Evolutionary conservation across 2,888 invertebrate species (phyloP), one percentile per base, ranked within the genome.

Genomic region (Zaprionus obscuricornis): DNA sequence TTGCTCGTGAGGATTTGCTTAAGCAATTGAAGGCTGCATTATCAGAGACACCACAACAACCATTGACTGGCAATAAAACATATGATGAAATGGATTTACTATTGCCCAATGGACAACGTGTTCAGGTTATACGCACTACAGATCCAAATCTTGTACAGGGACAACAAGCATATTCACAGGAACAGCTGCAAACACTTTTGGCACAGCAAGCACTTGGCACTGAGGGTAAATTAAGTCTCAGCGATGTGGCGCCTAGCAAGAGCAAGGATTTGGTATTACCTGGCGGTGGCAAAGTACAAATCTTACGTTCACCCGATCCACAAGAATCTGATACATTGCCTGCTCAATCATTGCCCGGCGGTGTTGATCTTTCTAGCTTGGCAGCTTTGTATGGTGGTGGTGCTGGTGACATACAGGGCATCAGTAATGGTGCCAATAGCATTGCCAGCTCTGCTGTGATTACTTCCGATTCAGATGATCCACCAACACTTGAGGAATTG

Each of bases 261-360:
- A 93, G 94, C 0, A 92, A 95, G 36, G 95, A 95, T 87, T 93
- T 96, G 17, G 92, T 94, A 4, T 86, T 95, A 22, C 92, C 93
- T 0, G 94, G 94, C 60, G 96, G 95, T 0, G 94, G 95, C 79
- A 95, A 93, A 83, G 93, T 95, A 33, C 95, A 95, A 91, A 92
- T 94, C 0, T 91, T 94, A 37, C 92, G 93, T 75, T 94, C 94
- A 0, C 92, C 92, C 2, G 94, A 94, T 87, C 94, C 94, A 1
- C 93, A 93, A 72, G 88, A 93, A 17, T 68, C 79, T 2, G 76
- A 82, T 1, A 91, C 92, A 18, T 91, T 92, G 34, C 92, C 91
- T 2, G 88, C 76, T 0, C 77, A 78, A 4, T 60, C 52, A 0
- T 54, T 86, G 10, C 85, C 90, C 7, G 77, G 78, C 0, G 89